phyloP scores from a whole-genome alignment of 1,140 invertebrate genomes.

The Danaus plexippus region DNA sequence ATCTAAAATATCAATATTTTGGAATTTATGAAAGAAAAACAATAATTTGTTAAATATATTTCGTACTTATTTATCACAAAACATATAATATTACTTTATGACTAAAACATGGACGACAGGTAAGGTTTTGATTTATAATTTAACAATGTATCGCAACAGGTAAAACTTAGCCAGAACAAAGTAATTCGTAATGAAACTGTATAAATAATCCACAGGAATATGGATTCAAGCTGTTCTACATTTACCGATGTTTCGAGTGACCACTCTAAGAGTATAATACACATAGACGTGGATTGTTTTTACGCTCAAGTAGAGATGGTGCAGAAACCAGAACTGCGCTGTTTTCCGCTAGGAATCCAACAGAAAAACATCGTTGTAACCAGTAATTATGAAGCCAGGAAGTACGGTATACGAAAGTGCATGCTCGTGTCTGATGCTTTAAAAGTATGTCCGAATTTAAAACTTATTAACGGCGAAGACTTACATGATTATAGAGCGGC shows the following conservation, averaged over 20 bases:
- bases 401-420: constrained; percentile 80
- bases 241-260: constrained; percentile 44
- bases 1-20: constrained; percentile 68
- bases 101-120: constrained; percentile 54
- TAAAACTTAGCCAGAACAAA: constrained; percentile 58
- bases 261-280: constrained; percentile 78
- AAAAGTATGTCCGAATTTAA: constrained; percentile 77
- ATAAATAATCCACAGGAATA: constrained; percentile 59
- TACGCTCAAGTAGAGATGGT: constrained; percentile 88
- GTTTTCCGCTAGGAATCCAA: constrained; percentile 81
- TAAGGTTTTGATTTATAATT: constrained; percentile 41
- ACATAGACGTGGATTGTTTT: constrained; percentile 86
- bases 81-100: constrained; percentile 45
- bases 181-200: constrained; percentile 56
- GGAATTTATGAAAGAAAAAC: constrained; percentile 64
- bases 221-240: constrained; percentile 61
- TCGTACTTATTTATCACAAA: constrained; percentile 42
- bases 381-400: constrained; percentile 83
- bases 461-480: constrained; percentile 83
- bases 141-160: constrained; percentile 44
- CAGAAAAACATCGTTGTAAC: constrained; percentile 87
- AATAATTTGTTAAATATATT: constrained; percentile 40
- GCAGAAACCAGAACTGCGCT: constrained; percentile 75
- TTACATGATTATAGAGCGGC: constrained; percentile 80
- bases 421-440: constrained; percentile 81